Evolutionary conservation across 2,888 invertebrate genomes (phyloP), one percentile per base, ranked within the genome.

Genomic region (Achlya flavicornis): DNA sequence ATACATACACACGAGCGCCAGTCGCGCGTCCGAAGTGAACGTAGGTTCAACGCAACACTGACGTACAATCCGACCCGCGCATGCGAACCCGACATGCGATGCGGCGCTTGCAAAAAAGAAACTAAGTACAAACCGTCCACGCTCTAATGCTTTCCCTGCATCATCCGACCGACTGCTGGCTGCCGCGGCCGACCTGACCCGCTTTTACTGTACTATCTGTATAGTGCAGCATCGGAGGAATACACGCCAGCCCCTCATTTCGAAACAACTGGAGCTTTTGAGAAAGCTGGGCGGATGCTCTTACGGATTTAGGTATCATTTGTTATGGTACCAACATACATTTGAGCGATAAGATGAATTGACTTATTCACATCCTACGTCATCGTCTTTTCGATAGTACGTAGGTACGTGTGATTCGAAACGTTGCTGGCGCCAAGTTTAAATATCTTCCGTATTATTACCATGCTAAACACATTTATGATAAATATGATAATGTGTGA

Each of bases 21-120:
- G 77, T 87, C 84, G 90, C 92, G 93, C 93, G 93, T 92, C 92
- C 92, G 93, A 88, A 91, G 92, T 91, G 92, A 92, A 88, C 93
- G 92, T 93, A 76, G 89, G 84, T 81, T 83, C 78, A 86, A 85
- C 88, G 85, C 89, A 90, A 84, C 87, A 93, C 93, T 93, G 92
- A 89, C 89, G 91, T 84, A 84, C 75, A 74, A 78, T 74, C 73
- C 80, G 81, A 76, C 75, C 80, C 87, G 90, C 91, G 88, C 93
- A 89, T 90, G 91, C 89, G 90, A 85, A 79, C 79, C 75, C 75
- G 78, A 69, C 84, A 78, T 77, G 79, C 81, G 83, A 78, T 77
- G 79, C 81, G 83, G 78, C 80, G 84, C 75, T 89, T 88, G 90
- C 91, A 83, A 91, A 91, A 87, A 90, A 86, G 88, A 90, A 91